Conservation (phyloP, 2,113 vertebrate species). For the Tachysurus vachellii region DNA sequence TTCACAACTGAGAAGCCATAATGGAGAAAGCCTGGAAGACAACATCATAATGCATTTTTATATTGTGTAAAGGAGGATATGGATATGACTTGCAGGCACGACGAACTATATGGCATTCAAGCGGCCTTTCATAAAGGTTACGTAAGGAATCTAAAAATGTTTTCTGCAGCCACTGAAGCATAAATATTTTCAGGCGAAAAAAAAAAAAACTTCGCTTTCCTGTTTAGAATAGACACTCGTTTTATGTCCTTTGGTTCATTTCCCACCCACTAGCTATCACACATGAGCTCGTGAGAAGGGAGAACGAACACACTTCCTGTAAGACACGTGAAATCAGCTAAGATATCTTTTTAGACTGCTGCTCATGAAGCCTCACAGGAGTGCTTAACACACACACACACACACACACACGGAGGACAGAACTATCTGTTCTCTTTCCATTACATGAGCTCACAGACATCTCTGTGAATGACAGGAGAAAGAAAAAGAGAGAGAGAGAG, state of each 20-base stretch:
- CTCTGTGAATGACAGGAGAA: neutral
- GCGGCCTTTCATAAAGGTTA: conserved; percentile 7
- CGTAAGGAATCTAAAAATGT: conserved; percentile 18
- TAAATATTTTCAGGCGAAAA: neutral
- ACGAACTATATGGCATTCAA: neutral
- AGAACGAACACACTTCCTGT: neutral
- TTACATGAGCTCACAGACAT: neutral
- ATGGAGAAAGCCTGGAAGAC: conserved; percentile 30
- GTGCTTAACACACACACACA: neutral
- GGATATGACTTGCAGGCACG: conserved; percentile 21
- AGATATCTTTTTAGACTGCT: neutral
- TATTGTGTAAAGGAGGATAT: conserved; percentile 22
- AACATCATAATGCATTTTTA: conserved; percentile 15
- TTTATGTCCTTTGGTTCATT: neutral
- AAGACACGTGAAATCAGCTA: neutral
- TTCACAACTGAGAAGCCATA: conserved; percentile 29
- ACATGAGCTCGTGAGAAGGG: neutral
- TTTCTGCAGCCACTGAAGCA: neutral
- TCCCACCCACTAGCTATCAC: neutral
- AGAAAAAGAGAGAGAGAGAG: no score
- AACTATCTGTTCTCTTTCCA: neutral
- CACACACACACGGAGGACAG: neutral
- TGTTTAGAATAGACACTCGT: neutral
- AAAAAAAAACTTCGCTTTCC: neutral
- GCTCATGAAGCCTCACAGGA: neutral